Base-by-base conservation (phyloP, 2,888 invertebrate species). In the Spisula solida region DNA sequence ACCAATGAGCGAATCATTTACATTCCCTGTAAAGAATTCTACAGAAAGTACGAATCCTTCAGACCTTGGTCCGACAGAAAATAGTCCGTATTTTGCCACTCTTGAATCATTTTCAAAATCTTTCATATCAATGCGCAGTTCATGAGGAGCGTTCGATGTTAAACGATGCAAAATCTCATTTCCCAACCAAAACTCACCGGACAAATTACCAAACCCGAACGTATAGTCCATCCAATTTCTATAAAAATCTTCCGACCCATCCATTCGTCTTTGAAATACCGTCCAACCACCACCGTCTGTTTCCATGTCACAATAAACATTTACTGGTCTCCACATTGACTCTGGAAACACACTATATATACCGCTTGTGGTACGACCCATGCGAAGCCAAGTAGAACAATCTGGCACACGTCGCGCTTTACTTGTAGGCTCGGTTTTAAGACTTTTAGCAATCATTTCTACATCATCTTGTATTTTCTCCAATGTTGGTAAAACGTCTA, bases 231-330 rank as follows among this genome's bases (percentile, higher is more conserved):
- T 25, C 91, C 91, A 91, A 0, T 41, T 60, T 20, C 91, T 60
- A 66, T 84, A 78, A 34, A 91, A 91, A 29, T 90, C 56, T 34
- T 87, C 90, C 2, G 87, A 66, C 0, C 90, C 90, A 34, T 91
- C 88, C 47, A 60, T 25, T 4, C 90, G 86, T 29, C 91, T 70
- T 75, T 90, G 91, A 56, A 91, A 90, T 12, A 93, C 92, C 20
- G 88, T 92, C 93, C 93, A 93, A 1, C 93, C 93, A 0, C 92
- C 92, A 1, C 90, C 93, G 60, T 90, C 88, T 1, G 88, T 91
- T 20, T 81, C 87, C 90, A 88, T 87, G 29, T 93, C 91, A 85
- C 93, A 93, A 79, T 82, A 92, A 10, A 93, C 92, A 25, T 89
- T 18, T 0, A 90, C 56, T 18, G 86, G 88, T 16, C 83, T 60